phyloP scores from a whole-genome alignment of 2,113 vertebrate species.

The Pagrus major region DNA sequence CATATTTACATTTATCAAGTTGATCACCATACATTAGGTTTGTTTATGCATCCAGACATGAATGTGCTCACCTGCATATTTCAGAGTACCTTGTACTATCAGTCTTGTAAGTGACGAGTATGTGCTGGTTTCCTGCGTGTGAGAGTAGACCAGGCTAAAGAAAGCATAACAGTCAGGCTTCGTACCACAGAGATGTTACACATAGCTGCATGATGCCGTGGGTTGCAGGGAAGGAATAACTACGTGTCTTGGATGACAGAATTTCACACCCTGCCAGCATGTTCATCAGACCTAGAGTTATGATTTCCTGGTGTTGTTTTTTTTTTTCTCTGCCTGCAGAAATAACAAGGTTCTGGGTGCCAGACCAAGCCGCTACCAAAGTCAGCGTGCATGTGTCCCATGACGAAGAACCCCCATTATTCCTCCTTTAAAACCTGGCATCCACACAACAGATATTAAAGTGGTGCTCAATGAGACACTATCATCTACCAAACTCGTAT shows the following conservation, averaged over 20 bases:
- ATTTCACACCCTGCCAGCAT: slow-evolving; percentile 37
- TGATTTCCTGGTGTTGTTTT: slow-evolving; percentile 36
- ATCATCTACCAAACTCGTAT: slow-evolving; percentile 10
- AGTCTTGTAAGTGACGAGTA: background rate
- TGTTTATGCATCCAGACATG: background rate
- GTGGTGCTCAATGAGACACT: slow-evolving; percentile 2
- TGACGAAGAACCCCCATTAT: slow-evolving; percentile 32
- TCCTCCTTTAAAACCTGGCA: slow-evolving; percentile 13
- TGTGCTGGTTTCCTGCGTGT: background rate
- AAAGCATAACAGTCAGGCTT: slow-evolving; percentile 1
- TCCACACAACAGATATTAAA: background rate
- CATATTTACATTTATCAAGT: background rate
- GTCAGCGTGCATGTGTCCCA: slow-evolving; percentile 7
- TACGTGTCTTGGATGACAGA: slow-evolving; percentile 41
- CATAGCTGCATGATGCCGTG: slow-evolving; percentile 25
- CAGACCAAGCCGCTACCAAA: slow-evolving; percentile 8
- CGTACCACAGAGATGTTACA: slow-evolving; percentile 14
- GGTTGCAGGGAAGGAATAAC: slow-evolving; percentile 31
- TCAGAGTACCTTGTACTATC: background rate
- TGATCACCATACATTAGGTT: background rate
- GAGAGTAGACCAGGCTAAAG: background rate
- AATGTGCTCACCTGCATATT: background rate
- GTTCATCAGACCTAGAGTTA: slow-evolving; percentile 38
- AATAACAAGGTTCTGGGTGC: slow-evolving; percentile 30
- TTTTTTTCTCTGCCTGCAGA: slow-evolving; percentile 5